These are phyloP conservation scores for Dromaius novaehollandiae DNA, from an alignment of 2,113 vertebrate species.

Conservation along the genomic window DNA sequence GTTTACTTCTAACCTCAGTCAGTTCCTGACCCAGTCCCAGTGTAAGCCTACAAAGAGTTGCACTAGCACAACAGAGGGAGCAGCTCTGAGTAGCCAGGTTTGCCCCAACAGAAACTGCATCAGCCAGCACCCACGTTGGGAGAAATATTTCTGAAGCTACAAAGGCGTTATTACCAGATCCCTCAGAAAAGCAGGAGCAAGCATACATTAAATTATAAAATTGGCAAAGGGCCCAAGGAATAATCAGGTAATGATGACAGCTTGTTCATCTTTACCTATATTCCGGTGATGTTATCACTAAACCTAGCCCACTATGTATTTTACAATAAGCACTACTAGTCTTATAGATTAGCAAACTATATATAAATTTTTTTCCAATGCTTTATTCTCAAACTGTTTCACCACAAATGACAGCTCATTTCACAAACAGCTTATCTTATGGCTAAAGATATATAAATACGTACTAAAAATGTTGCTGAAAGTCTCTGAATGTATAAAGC, in stretches of 20 bases:
- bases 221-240: not conserved
- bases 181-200: not conserved
- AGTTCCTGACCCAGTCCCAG: not conserved
- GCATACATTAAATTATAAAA: not conserved
- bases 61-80: not conserved
- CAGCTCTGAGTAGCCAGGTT: not conserved
- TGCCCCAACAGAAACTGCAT: not conserved
- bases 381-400: slow-evolving; percentile 65
- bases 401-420: slow-evolving; percentile 69
- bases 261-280: slow-evolving; percentile 22
- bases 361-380: slow-evolving; percentile 52
- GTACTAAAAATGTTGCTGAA: slow-evolving; percentile 68
- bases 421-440: slow-evolving; percentile 70
- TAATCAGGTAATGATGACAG: not conserved
- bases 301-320: not conserved
- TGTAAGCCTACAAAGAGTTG: not conserved
- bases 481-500: slow-evolving; percentile 60
- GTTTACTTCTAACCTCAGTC: not conserved
- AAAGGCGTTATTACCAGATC: not conserved
- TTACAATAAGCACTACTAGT: slow-evolving; percentile 12
- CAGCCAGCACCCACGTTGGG: not conserved
- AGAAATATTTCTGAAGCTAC: not conserved
- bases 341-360: slow-evolving; percentile 50
- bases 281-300: slow-evolving; percentile 23
- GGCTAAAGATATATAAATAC: slow-evolving; percentile 73